Conservation (phyloP, 2,113 vertebrate species). For the Eupsittula cactorum region DNA sequence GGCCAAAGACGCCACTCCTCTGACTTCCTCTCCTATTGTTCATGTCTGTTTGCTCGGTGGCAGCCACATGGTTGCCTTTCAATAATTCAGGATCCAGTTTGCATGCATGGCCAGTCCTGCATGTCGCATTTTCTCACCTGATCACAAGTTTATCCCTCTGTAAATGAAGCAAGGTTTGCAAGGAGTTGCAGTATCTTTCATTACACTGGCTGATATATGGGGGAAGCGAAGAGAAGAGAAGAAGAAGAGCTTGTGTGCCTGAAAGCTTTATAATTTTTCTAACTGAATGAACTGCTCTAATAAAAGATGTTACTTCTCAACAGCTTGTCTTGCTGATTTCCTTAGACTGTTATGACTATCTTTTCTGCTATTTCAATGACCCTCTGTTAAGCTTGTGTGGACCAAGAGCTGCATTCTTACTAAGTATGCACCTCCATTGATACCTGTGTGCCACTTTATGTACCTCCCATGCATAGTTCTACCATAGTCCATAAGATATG, state of each 20-base stretch:
- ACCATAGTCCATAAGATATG: background rate
- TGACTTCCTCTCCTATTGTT: background rate
- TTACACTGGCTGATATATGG: background rate
- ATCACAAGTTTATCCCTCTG: background rate
- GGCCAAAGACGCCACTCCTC: accelerated
- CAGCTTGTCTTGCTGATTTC: background rate
- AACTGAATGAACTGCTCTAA: background rate
- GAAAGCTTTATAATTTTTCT: background rate
- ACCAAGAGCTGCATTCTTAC: background rate
- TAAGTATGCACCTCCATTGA: background rate
- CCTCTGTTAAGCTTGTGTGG: background rate
- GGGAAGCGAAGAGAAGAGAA: background rate
- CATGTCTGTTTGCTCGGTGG: accelerated
- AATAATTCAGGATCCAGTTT: slow-evolving; percentile 45
- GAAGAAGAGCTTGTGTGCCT: background rate
- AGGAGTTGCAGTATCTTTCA: background rate
- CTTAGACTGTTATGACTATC: background rate
- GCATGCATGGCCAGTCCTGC: background rate
- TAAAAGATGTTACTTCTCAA: background rate
- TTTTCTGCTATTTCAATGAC: background rate
- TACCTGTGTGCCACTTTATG: background rate
- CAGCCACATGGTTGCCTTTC: slow-evolving; percentile 11
- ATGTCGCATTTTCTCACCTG: background rate
- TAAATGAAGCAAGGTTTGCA: background rate
- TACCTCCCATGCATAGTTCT: background rate